These are phyloP conservation scores for Solea senegalensis DNA, from an alignment of 2,113 vertebrate species.

Conservation along the genomic window DNA sequence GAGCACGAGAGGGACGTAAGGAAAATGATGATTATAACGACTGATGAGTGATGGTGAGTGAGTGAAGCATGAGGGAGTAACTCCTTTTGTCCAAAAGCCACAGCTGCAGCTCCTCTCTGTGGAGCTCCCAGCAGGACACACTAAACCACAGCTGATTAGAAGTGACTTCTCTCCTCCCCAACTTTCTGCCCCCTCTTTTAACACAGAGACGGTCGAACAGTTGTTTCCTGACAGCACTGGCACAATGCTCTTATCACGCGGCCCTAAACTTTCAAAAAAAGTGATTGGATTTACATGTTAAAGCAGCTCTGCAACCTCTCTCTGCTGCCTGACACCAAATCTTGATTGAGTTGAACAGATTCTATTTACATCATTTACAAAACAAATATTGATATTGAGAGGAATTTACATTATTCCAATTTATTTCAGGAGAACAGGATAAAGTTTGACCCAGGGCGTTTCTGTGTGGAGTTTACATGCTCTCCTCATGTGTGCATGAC, in stretches of 20 bases:
- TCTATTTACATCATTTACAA: too few species aligned
- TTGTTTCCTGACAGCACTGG: slow-evolving; percentile 11
- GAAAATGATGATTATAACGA: slow-evolving; percentile 1
- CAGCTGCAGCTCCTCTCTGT: slow-evolving; percentile 52
- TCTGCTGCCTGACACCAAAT: too few species aligned
- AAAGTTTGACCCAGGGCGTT: too few species aligned
- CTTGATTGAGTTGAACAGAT: too few species aligned
- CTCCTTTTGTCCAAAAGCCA: slow-evolving; percentile 6
- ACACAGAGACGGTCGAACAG: background rate
- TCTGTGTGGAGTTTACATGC: too few species aligned
- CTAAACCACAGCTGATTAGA: slow-evolving; percentile 60
- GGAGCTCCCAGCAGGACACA: slow-evolving; percentile 53
- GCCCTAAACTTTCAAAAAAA: slow-evolving; percentile 1
- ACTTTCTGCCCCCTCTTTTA: slow-evolving; percentile 4
- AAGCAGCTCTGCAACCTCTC: too few species aligned
- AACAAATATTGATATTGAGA: too few species aligned
- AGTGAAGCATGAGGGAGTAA: slow-evolving; percentile 9
- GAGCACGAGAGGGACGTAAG: slow-evolving; percentile 9
- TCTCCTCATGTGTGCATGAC: too few species aligned
- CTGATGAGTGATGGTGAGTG: background rate
- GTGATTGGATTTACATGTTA: too few species aligned
- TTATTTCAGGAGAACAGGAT: too few species aligned
- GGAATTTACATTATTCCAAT: too few species aligned
- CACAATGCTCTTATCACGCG: slow-evolving; percentile 15
- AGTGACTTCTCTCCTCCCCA: slow-evolving; percentile 30